phyloP scores from a whole-genome alignment of 2,888 invertebrate species.

The Tuta absoluta region DNA sequence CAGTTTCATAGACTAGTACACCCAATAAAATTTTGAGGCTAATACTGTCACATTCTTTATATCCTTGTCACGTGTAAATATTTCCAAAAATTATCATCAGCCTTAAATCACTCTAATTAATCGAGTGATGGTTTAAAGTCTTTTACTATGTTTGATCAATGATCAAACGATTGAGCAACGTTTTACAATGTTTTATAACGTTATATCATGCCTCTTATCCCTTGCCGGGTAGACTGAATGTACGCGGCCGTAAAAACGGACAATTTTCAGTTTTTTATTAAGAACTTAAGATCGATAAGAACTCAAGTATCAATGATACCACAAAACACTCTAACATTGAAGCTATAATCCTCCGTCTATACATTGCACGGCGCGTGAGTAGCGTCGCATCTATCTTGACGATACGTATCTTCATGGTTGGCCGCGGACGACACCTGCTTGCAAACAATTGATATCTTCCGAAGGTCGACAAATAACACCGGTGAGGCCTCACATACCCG shows the following conservation, averaged over 20 bases:
- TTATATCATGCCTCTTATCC: too few relatives aligned
- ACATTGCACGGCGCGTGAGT: conserved; percentile 32
- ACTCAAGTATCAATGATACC: not conserved
- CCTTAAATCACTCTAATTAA: not conserved
- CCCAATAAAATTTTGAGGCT: too few relatives aligned
- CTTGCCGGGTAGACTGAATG: too few relatives aligned
- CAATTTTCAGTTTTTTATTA: too few relatives aligned
- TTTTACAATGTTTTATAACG: conserved; percentile 29
- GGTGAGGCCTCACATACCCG: conserved; percentile 18
- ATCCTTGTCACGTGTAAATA: not conserved
- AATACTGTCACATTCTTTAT: too few relatives aligned
- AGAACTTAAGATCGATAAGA: not conserved
- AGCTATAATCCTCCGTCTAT: not conserved
- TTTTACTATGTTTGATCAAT: conserved; percentile 20
- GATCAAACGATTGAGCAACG: conserved; percentile 27
- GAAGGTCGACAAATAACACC: conserved; percentile 74
- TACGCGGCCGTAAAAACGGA: too few relatives aligned
- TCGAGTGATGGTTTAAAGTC: not conserved
- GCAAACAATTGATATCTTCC: conserved; percentile 76
- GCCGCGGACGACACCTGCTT: conserved; percentile 46
- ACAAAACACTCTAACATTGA: not conserved
- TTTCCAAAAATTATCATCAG: conserved; percentile 7
- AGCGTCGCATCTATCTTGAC: conserved; percentile 49
- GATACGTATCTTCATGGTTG: conserved; percentile 60
- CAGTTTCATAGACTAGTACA: too few relatives aligned